Conservation (phyloP, 2,113 vertebrate genomes). For the Odocoileus hemionus region DNA sequence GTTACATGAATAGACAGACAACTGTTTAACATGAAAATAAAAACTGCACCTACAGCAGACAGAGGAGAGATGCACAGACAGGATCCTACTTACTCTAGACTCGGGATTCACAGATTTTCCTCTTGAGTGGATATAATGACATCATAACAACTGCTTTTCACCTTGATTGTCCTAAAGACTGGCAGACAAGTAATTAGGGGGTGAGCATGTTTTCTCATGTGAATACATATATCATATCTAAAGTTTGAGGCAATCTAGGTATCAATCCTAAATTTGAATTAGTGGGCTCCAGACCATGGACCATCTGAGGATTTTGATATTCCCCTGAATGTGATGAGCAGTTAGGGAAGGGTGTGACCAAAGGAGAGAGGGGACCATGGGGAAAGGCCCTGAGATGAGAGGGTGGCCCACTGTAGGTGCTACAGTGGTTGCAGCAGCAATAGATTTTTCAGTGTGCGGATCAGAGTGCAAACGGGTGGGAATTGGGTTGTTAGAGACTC, state of each 20-base stretch:
- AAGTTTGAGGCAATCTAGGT: background rate
- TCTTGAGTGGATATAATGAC: background rate
- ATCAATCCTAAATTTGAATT: background rate
- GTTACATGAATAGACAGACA: conserved; percentile 50
- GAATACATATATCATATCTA: background rate
- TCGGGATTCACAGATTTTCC: background rate
- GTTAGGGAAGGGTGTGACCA: background rate
- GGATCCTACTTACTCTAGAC: background rate
- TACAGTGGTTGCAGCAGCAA: background rate
- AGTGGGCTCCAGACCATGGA: background rate
- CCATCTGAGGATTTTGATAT: background rate
- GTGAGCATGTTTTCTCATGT: background rate
- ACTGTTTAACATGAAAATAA: conserved; percentile 23
- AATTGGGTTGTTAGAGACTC: background rate
- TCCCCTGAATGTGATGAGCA: background rate
- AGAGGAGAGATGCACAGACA: background rate
- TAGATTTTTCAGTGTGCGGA: background rate
- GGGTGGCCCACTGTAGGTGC: background rate
- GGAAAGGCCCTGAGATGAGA: background rate
- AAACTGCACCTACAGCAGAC: background rate
- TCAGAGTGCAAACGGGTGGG: no score
- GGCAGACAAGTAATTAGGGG: background rate
- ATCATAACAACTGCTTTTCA: background rate
- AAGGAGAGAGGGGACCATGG: background rate
- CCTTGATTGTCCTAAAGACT: background rate